Conservation (phyloP, 2,888 invertebrate species). For the Elgonia sp. region DNA sequence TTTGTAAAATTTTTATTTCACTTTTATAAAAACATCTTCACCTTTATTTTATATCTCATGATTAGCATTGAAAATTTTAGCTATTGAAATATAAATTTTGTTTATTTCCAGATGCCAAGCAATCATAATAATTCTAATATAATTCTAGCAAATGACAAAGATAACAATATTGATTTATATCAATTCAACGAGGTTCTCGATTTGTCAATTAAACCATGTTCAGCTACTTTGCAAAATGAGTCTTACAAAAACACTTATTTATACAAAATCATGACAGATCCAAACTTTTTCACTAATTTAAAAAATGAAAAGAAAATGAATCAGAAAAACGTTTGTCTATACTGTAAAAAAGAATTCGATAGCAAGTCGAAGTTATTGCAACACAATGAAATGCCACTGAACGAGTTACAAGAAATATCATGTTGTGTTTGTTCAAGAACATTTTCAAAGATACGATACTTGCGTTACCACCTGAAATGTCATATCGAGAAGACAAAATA, state of each 20-base stretch:
- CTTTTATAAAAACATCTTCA: no score
- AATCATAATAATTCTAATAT: neutral
- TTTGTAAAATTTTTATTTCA: no score
- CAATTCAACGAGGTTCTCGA: constrained; percentile 77
- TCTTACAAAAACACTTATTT: constrained; percentile 82
- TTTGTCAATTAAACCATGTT: constrained; percentile 72
- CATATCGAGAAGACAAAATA: constrained; percentile 84
- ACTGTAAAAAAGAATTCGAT: constrained; percentile 82
- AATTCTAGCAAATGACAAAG: neutral
- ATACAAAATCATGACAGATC: constrained; percentile 85
- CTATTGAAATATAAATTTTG: neutral
- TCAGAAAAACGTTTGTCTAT: constrained; percentile 79
- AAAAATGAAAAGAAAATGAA: constrained; percentile 53
- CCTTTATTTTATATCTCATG: no score
- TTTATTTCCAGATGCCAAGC: neutral
- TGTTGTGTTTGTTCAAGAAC: constrained; percentile 85
- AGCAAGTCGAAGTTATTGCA: constrained; percentile 79
- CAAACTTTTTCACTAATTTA: constrained; percentile 81
- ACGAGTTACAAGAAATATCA: constrained; percentile 80
- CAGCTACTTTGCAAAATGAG: constrained; percentile 14
- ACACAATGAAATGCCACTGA: constrained; percentile 81
- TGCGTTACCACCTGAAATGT: constrained; percentile 84
- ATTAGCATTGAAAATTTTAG: neutral
- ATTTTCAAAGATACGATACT: constrained; percentile 84
- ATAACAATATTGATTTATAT: neutral